These are phyloP conservation scores for Platycercus adscitus DNA, from an alignment of 2,113 vertebrate genomes.

Conservation along the genomic window DNA sequence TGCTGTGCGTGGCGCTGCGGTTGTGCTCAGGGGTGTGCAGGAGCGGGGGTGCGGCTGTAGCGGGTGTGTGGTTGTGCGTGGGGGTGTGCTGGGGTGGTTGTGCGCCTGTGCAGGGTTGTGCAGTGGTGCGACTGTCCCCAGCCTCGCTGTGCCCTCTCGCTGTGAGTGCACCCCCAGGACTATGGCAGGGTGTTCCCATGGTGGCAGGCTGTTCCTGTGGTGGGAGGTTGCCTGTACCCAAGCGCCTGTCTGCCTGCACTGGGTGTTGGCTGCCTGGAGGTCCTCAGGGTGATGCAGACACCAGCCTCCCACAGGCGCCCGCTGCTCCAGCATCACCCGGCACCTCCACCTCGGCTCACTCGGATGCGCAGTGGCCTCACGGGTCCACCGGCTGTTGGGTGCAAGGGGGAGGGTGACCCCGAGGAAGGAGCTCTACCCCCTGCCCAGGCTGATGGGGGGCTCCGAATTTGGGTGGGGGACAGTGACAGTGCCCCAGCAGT, in stretches of 20 bases:
- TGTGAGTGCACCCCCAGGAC: not conserved
- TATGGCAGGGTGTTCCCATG: not conserved
- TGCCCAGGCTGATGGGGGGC: not conserved
- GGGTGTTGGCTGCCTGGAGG: not conserved
- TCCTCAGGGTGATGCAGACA: not conserved
- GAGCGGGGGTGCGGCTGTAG: not conserved
- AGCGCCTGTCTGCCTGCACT: not conserved
- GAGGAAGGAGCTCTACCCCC: not conserved
- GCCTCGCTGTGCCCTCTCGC: rapidly evolving
- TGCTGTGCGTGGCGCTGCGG: not conserved
- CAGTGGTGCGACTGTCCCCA: not conserved
- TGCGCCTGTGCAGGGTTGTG: not conserved
- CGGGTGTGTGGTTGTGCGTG: not conserved
- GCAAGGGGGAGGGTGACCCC: not conserved
- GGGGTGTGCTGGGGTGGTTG: not conserved
- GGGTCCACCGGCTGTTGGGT: not conserved
- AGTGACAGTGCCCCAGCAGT: not conserved
- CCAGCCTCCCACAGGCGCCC: rapidly evolving
- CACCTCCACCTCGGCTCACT: rapidly evolving
- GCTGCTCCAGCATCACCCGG: rapidly evolving
- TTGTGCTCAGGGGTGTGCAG: not conserved
- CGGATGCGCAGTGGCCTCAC: not conserved
- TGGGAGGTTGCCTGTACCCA: not conserved
- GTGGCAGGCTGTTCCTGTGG: rapidly evolving
- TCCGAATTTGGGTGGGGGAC: rapidly evolving